phyloP scores from a whole-genome alignment of 2,113 vertebrate species.

The Syngnathus floridae region DNA sequence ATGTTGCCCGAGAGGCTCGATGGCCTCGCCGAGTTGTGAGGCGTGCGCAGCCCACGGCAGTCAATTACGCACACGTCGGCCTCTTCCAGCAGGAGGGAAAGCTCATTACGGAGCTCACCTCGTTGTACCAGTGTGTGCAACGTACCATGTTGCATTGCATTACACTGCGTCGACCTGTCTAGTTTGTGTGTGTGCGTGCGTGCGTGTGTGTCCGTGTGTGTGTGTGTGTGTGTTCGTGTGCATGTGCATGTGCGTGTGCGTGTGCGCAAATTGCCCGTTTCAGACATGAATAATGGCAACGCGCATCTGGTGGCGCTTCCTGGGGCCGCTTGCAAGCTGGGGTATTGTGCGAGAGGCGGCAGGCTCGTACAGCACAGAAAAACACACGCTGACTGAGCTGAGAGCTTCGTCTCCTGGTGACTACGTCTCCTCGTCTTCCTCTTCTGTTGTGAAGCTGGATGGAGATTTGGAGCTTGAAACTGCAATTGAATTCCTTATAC shows the following conservation, averaged over 20 bases:
- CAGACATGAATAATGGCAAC: conserved; percentile 64
- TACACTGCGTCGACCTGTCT: not conserved
- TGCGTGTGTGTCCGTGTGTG: not conserved
- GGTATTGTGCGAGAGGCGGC: conserved; percentile 53
- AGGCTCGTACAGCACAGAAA: conserved; percentile 24
- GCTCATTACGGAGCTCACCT: conserved; percentile 36
- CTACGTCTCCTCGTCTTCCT: conserved; percentile 38
- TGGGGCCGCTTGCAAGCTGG: conserved; percentile 52
- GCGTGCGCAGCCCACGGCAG: conserved; percentile 16
- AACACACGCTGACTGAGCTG: conserved; percentile 22
- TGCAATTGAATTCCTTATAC: not conserved
- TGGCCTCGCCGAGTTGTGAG: not conserved
- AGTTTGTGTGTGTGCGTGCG: not conserved
- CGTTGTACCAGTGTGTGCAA: conserved; percentile 18
- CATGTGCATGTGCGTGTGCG: not conserved
- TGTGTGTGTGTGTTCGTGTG: not conserved
- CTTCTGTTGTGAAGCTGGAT: conserved; percentile 21
- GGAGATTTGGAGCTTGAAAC: not conserved
- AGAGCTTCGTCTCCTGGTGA: conserved; percentile 49
- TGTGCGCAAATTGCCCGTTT: conserved; percentile 31
- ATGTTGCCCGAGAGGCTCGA: not conserved
- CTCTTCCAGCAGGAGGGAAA: conserved; percentile 22
- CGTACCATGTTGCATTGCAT: conserved; percentile 34
- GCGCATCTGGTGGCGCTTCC: conserved; percentile 66
- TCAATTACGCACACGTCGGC: conserved; percentile 40